Percentiles rank a stretch among this genome's conserved stretches.
Evolutionary conservation across 2,113 vertebrate genomes (phyloP).

Genomic region (Mandrillus leucophaeus): DNA sequence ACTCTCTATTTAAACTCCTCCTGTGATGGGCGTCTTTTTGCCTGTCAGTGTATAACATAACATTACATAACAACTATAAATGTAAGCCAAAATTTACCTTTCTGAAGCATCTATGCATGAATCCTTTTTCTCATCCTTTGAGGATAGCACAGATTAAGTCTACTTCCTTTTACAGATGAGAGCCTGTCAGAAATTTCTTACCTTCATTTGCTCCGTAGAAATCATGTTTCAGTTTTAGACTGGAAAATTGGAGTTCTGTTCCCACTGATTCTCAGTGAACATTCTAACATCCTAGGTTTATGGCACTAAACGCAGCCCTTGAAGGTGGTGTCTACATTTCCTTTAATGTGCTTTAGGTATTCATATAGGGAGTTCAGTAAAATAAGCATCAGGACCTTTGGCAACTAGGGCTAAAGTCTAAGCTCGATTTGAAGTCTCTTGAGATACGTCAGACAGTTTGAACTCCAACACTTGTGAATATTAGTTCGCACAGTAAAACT

Average conservation of each 20-base stretch:
- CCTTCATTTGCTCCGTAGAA: not conserved
- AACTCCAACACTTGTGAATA: constrained; percentile 73
- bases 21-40: not conserved
- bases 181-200: not conserved
- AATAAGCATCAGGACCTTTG: constrained; percentile 38
- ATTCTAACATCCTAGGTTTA: not conserved
- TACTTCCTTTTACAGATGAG: not conserved
- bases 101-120: not conserved
- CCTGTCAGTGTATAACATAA: not conserved
- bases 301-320: not conserved
- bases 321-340: not conserved
- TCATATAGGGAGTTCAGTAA: not conserved
- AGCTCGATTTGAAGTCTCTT: constrained; percentile 67
- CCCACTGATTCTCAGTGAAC: not conserved
- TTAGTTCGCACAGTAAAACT: constrained; percentile 81
- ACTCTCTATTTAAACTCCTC: not conserved
- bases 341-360: not conserved
- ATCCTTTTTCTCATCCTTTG: not conserved
- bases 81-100: not conserved
- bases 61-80: no score
- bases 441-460: constrained; percentile 73
- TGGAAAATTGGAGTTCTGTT: not conserved
- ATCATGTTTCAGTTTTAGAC: not conserved
- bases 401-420: constrained; percentile 45
- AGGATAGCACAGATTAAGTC: not conserved